A percentile compares a stretch with the other conserved stretches of the same genome.
Conservation (phyloP, 1,140 invertebrate species). For the Drosophila sp. region DNA sequence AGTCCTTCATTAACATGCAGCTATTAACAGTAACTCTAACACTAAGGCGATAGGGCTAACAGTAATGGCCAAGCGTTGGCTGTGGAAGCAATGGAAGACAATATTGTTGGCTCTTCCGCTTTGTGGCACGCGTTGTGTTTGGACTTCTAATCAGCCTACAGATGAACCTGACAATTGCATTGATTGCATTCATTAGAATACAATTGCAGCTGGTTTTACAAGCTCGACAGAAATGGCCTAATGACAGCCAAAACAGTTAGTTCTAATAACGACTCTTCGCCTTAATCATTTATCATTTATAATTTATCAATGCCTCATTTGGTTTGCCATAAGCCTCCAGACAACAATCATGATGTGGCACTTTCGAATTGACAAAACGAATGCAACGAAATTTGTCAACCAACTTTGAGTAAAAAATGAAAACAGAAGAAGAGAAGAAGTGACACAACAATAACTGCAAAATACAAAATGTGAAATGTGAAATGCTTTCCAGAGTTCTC, state of each 20-base stretch:
- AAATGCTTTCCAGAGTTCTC: conserved; percentile 14
- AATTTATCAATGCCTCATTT: conserved; percentile 47
- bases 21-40: too few species aligned
- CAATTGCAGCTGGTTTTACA: conserved; percentile 4
- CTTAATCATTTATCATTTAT: conserved; percentile 49
- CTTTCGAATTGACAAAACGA: conserved; percentile 21
- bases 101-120: conserved; percentile 42
- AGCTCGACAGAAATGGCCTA: background rate
- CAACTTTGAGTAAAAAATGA: conserved; percentile 18
- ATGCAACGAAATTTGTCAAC: conserved; percentile 50
- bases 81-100: background rate
- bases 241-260: conserved; percentile 25
- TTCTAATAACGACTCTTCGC: conserved; percentile 29
- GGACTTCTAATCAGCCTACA: conserved; percentile 38
- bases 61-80: background rate
- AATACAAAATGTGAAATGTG: conserved; percentile 11
- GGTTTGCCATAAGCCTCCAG: conserved; percentile 20
- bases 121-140: conserved; percentile 17
- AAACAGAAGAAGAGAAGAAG: background rate
- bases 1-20: conserved; percentile 52
- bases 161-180: conserved; percentile 33
- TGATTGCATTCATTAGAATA: conserved; percentile 25
- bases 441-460: conserved; percentile 52
- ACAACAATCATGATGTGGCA: conserved; percentile 33
- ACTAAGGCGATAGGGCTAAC: background rate